These are phyloP conservation scores for Urocolius indicus DNA, from an alignment of 2,113 vertebrate genomes.

Conservation along the genomic window DNA sequence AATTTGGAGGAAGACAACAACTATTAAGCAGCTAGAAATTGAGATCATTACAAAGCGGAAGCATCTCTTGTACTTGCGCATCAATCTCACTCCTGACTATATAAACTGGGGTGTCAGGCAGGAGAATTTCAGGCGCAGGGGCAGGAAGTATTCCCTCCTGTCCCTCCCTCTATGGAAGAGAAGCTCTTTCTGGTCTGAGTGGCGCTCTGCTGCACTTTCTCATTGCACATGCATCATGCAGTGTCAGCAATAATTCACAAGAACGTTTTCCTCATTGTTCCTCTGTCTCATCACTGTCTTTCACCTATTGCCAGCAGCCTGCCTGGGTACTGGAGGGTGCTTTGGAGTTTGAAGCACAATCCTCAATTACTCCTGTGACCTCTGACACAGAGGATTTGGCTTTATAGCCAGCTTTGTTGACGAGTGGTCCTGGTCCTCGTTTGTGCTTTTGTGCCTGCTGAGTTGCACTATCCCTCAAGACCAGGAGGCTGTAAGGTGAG, in stretches of 20 bases:
- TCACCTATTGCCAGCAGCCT: not conserved
- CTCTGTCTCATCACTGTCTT: not conserved
- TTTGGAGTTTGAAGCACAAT: not conserved
- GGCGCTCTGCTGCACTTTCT: not conserved
- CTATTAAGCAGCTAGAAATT: not conserved
- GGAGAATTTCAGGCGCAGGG: not conserved
- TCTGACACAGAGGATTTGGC: not conserved
- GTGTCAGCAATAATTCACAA: not conserved
- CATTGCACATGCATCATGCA: not conserved
- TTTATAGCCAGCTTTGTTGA: slow-evolving; percentile 6
- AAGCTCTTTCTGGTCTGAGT: not conserved
- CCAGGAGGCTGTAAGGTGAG: not conserved
- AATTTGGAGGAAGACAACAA: not conserved
- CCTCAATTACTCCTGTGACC: not conserved
- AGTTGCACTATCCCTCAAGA: not conserved
- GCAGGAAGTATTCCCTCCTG: not conserved
- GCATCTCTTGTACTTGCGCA: not conserved
- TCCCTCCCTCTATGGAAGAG: not conserved
- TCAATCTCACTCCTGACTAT: not conserved
- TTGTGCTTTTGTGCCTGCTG: not conserved
- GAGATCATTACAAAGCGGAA: not conserved
- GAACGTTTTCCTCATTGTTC: not conserved
- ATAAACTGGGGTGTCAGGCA: not conserved
- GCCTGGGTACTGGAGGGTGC: not conserved
- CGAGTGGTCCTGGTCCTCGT: not conserved